Evolutionary conservation across 2,797 vertebrate species (phyloP).

Genomic region (Labroides dimidiatus): DNA sequence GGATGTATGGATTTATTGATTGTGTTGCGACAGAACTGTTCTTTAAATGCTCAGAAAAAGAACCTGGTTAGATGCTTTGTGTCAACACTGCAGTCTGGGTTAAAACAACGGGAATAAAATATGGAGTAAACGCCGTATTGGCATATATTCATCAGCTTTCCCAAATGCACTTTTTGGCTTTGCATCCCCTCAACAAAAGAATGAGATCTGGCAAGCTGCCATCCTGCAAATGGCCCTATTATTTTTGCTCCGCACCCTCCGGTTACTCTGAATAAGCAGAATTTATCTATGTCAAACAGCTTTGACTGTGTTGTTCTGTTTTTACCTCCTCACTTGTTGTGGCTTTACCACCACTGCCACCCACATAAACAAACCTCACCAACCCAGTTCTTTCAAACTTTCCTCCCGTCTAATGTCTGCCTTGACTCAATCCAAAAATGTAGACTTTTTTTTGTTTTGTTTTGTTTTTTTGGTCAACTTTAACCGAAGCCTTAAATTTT

Average conservation of each 20-base stretch:
- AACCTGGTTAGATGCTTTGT: conserved; percentile 43
- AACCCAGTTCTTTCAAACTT: conserved; percentile 26
- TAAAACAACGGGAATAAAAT: conserved; percentile 6
- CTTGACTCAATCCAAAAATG: conserved; percentile 26
- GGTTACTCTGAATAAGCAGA: conserved; percentile 79
- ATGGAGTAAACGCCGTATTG: conserved; percentile 63
- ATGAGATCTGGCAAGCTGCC: conserved; percentile 76
- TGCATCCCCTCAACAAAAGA: conserved; percentile 60
- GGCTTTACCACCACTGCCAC: conserved; percentile 23
- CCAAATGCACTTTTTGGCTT: conserved; percentile 70
- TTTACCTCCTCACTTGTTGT: conserved; percentile 47
- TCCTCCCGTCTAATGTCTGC: conserved; percentile 30
- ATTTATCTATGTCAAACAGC: conserved; percentile 84
- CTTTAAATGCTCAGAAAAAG: conserved; percentile 45
- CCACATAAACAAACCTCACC: conserved; percentile 43
- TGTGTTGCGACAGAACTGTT: conserved; percentile 49
- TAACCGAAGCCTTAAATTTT: background rate
- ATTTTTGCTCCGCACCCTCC: conserved; percentile 76
- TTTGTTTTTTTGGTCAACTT: conserved; percentile 6
- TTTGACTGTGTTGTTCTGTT: conserved; percentile 65
- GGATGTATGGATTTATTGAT: conserved; percentile 65
- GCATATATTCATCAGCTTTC: conserved; percentile 71
- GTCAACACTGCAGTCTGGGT: conserved; percentile 33
- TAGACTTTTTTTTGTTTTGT: conserved; percentile 3
- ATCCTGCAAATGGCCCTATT: conserved; percentile 78